Conservation (phyloP, 1,140 invertebrate genomes). For the Conus betulinus region DNA sequence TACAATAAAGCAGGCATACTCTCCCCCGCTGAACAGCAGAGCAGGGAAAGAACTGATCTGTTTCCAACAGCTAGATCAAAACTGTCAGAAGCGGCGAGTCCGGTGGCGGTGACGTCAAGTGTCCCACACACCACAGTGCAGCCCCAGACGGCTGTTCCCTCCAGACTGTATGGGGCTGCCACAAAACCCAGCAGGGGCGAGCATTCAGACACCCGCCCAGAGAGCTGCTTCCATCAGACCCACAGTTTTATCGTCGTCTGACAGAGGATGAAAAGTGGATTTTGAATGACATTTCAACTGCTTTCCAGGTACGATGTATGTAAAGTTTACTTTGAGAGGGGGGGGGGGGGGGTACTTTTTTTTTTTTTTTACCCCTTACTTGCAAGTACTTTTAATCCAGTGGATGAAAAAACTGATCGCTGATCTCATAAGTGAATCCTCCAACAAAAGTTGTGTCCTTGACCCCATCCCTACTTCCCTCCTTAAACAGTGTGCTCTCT, state of each 20-base stretch:
- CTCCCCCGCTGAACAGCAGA: not conserved
- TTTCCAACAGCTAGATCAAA: not conserved
- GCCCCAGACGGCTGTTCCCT: not conserved
- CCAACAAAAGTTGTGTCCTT: too few relatives aligned
- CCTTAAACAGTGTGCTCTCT: too few relatives aligned
- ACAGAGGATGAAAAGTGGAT: conserved; percentile 48
- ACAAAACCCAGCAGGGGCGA: conserved; percentile 24
- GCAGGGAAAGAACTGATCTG: not conserved
- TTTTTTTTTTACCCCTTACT: too few relatives aligned
- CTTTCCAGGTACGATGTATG: conserved; percentile 49
- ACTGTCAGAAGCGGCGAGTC: not conserved
- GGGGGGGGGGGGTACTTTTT: too few relatives aligned
- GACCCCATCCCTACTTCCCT: too few relatives aligned
- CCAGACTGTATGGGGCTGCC: conserved; percentile 32
- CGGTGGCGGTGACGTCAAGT: not conserved
- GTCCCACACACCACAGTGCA: not conserved
- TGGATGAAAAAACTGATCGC: too few relatives aligned
- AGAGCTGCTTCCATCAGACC: conserved; percentile 47
- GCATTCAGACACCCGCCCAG: conserved; percentile 31
- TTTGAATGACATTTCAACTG: conserved; percentile 47
- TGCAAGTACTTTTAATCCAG: too few relatives aligned
- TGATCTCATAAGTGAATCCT: too few relatives aligned
- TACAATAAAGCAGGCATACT: not conserved
- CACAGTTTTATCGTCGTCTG: conserved; percentile 45
- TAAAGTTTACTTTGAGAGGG: too few relatives aligned